A percentile compares a stretch with the other conserved stretches of the same genome.
Evolutionary conservation across 2,797 vertebrate species (phyloP).

Genomic region (Notoglanidium macrostoma): DNA sequence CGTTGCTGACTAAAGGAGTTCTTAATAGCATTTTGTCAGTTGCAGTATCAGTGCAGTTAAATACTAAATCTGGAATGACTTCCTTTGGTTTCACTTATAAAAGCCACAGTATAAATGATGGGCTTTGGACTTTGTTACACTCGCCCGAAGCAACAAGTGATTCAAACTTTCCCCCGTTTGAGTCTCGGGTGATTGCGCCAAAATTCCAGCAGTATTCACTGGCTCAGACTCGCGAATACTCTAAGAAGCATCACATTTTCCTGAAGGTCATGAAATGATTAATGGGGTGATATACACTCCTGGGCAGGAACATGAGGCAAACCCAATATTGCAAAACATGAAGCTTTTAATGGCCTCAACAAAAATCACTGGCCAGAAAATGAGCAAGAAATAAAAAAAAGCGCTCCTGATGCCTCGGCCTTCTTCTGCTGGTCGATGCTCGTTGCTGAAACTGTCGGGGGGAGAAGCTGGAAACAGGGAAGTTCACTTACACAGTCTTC

Average conservation of each 20-base stretch:
- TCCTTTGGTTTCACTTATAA: not conserved
- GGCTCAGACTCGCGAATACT: not conserved
- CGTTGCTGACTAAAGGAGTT: not conserved
- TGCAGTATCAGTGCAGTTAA: not conserved
- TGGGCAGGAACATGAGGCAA: no score
- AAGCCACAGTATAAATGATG: not conserved
- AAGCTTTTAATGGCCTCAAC: no score
- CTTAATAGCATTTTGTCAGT: not conserved
- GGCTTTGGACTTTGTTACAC: not conserved
- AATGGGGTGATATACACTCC: not conserved
- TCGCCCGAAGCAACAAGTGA: not conserved
- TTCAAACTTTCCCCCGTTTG: conserved; percentile 18
- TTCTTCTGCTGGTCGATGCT: no score
- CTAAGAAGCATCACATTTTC: not conserved
- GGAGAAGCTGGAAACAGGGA: no score
- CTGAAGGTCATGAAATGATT: not conserved
- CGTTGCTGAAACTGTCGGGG: no score
- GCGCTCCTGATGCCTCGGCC: no score
- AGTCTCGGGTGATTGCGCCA: not conserved
- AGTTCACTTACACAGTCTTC: no score
- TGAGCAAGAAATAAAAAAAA: no score
- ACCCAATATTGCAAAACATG: no score
- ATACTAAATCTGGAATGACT: not conserved
- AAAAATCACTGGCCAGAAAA: no score
- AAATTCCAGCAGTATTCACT: conserved; percentile 1